Conservation (phyloP, 2,113 vertebrate species). For the Jacana jacana region DNA sequence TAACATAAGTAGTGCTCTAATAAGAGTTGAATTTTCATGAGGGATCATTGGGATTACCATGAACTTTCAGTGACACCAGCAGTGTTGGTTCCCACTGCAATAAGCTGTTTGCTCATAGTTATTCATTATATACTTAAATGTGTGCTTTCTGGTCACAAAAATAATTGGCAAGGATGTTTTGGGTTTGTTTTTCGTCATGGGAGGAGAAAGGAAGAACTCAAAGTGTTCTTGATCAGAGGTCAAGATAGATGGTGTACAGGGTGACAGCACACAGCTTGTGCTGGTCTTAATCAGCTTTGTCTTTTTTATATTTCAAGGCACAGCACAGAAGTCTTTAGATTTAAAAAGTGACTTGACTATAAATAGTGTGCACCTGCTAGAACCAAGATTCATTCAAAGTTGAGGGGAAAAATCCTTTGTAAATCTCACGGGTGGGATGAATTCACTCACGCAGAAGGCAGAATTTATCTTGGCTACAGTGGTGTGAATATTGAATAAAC, state of each 20-base stretch:
- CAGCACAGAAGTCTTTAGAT: neutral
- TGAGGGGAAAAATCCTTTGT: neutral
- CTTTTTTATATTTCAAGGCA: slow-evolving; percentile 13
- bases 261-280: neutral
- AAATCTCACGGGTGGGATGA: neutral
- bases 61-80: slow-evolving; percentile 63
- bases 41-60: slow-evolving; percentile 25
- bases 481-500: neutral
- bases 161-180: slow-evolving; percentile 20
- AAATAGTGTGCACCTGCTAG: neutral
- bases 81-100: slow-evolving; percentile 27
- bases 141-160: slow-evolving; percentile 46
- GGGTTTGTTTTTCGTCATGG: slow-evolving; percentile 26
- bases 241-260: neutral
- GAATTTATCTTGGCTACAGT: neutral
- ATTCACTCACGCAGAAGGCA: neutral
- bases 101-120: slow-evolving; percentile 19
- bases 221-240: slow-evolving; percentile 13
- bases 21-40: slow-evolving; percentile 68
- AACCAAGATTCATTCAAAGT: neutral
- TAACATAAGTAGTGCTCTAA: slow-evolving; percentile 51
- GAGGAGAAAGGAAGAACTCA: slow-evolving; percentile 27
- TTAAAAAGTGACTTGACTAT: neutral
- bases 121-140: slow-evolving; percentile 1
- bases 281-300: slow-evolving; percentile 36